These are phyloP conservation scores for Pomacea canaliculata DNA, from an alignment of 2,888 invertebrate species.

Conservation along the genomic window DNA sequence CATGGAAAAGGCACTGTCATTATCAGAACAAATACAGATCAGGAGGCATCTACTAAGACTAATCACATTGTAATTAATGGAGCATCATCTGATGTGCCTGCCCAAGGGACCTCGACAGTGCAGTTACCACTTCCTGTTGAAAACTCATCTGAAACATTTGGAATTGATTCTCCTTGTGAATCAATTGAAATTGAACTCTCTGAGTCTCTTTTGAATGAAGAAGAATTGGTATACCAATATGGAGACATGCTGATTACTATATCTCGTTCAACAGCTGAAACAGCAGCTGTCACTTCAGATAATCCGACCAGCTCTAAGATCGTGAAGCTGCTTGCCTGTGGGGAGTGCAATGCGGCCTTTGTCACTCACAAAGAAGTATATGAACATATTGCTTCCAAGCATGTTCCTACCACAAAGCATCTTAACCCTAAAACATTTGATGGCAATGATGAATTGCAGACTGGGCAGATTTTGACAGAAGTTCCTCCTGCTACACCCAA, in stretches of 20 bases:
- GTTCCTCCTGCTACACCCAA: not conserved
- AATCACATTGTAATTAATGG: not conserved
- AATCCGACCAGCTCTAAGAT: not conserved
- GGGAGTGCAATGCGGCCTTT: not conserved
- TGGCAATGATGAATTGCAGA: too few species aligned
- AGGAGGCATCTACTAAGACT: not conserved
- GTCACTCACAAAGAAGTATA: not conserved
- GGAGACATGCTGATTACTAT: constrained; percentile 25
- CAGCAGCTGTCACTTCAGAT: not conserved
- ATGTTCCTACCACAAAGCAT: not conserved
- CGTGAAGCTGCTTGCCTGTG: not conserved
- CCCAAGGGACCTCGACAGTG: not conserved
- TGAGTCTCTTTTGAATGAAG: constrained; percentile 4
- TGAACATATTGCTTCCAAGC: not conserved
- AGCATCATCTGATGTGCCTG: not conserved
- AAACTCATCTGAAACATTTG: not conserved
- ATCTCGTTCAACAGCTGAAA: constrained; percentile 3
- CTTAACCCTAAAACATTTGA: not conserved
- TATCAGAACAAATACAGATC: not conserved
- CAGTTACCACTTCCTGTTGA: not conserved
- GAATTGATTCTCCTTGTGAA: not conserved
- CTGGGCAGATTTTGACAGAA: not conserved
- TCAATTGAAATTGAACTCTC: constrained; percentile 18
- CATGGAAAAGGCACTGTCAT: not conserved
- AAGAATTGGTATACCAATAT: constrained; percentile 15